phyloP scores from a whole-genome alignment of 1,140 invertebrate species.

The Megalonaias nervosa region DNA sequence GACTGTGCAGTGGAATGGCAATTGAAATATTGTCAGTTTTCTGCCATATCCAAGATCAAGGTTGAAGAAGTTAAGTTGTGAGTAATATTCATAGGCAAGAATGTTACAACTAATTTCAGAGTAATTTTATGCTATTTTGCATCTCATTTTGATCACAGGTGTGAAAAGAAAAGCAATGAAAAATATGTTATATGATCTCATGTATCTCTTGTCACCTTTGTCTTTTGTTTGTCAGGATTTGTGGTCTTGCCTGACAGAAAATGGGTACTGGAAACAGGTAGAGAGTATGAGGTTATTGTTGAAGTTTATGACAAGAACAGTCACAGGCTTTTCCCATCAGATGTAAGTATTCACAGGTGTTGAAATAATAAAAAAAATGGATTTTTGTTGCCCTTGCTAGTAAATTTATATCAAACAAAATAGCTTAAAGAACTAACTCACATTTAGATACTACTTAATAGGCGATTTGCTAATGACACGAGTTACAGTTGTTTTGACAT shows the following conservation, averaged over 20 bases:
- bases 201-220: too few relatives aligned
- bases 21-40: too few relatives aligned
- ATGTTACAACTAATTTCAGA: too few relatives aligned
- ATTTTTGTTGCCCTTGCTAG: neutral
- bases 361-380: too few relatives aligned
- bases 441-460: neutral
- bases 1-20: too few relatives aligned
- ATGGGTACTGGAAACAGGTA: conserved; percentile 80
- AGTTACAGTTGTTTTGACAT: too few relatives aligned
- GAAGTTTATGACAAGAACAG: conserved; percentile 80
- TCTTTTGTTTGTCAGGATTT: conserved; percentile 55
- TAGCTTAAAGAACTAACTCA: neutral
- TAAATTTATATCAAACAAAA: neutral
- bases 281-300: conserved; percentile 81
- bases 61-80: too few relatives aligned
- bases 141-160: too few relatives aligned
- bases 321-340: conserved; percentile 73
- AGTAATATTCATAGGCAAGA: too few relatives aligned
- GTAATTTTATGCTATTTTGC: too few relatives aligned
- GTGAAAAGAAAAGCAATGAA: neutral
- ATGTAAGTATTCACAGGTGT: conserved; percentile 65
- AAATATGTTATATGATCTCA: neutral
- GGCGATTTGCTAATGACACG: too few relatives aligned
- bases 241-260: conserved; percentile 79
- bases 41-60: too few relatives aligned